Evolutionary conservation across 2,113 vertebrate genomes (phyloP).

Genomic region (Datnioides undecimradiatus): DNA sequence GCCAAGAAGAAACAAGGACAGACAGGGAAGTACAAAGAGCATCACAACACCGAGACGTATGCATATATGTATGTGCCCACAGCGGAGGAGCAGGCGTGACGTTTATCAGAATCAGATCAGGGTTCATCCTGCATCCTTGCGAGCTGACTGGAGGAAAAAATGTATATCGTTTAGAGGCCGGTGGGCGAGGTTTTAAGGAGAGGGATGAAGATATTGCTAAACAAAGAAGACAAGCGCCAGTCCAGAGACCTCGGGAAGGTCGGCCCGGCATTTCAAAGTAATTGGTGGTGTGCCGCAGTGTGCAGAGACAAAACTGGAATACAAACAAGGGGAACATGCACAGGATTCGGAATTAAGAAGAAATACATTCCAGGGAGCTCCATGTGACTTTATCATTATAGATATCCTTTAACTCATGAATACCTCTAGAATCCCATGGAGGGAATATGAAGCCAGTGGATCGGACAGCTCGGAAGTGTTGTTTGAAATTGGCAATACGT

Average conservation of each 20-base stretch:
- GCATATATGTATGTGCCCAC: neutral
- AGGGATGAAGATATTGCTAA: neutral
- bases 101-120: neutral
- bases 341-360: neutral
- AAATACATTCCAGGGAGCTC: neutral
- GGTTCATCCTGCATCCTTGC: no score
- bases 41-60: neutral
- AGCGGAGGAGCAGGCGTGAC: neutral
- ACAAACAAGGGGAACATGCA: neutral
- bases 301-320: neutral
- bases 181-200: neutral
- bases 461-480: neutral
- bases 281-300: neutral
- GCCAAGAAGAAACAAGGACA: neutral
- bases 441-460: neutral
- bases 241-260: neutral
- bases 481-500: neutral
- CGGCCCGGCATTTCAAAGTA: neutral
- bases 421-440: neutral
- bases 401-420: neutral
- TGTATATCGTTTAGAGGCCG: neutral
- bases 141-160: neutral
- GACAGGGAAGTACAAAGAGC: neutral
- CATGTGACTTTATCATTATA: neutral
- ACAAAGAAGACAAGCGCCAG: neutral